Evolutionary conservation across 2,888 invertebrate species (phyloP).

Genomic region (Himalopsyche anomala): DNA sequence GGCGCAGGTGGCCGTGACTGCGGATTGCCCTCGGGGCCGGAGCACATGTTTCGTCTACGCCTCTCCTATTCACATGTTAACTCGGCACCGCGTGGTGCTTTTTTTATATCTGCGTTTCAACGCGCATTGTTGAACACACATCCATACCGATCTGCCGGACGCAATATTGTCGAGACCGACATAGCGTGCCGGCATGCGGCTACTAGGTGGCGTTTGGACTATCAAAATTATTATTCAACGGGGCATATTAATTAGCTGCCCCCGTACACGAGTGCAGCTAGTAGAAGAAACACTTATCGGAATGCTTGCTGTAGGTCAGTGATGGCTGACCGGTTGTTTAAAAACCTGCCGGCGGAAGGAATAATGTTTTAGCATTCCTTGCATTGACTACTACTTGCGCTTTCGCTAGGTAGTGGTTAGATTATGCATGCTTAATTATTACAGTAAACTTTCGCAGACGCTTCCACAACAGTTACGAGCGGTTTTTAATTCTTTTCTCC

Average conservation of each 20-base stretch:
- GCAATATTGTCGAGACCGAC: not conserved
- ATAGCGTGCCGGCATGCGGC: slow-evolving; percentile 5
- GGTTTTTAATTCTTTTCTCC: not conserved
- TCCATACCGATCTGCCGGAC: not conserved
- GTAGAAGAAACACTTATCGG: slow-evolving; percentile 25
- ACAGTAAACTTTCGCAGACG: too few relatives aligned
- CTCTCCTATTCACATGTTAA: slow-evolving; percentile 37
- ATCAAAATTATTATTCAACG: slow-evolving; percentile 32
- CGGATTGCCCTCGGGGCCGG: slow-evolving; percentile 21
- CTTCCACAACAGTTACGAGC: too few relatives aligned
- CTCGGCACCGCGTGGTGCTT: slow-evolving; percentile 31
- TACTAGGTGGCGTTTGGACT: slow-evolving; percentile 29
- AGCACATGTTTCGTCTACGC: slow-evolving; percentile 40
- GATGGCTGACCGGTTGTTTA: slow-evolving; percentile 25
- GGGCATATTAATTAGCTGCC: slow-evolving; percentile 35
- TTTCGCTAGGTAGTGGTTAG: not conserved
- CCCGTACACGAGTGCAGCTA: slow-evolving; percentile 34
- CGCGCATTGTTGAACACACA: slow-evolving; percentile 18
- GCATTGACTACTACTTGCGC: slow-evolving; percentile 9
- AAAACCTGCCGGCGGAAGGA: slow-evolving; percentile 10
- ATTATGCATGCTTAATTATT: too few relatives aligned
- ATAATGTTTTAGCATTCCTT: not conserved
- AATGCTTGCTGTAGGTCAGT: slow-evolving; percentile 38
- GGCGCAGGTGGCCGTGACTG: slow-evolving; percentile 38
- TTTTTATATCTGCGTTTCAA: slow-evolving; percentile 35